A percentile compares a stretch with the other conserved stretches of the same genome.
These are phyloP conservation scores for Epinephelus coioides DNA, from an alignment of 2,797 vertebrate species.

Conservation along the genomic window DNA sequence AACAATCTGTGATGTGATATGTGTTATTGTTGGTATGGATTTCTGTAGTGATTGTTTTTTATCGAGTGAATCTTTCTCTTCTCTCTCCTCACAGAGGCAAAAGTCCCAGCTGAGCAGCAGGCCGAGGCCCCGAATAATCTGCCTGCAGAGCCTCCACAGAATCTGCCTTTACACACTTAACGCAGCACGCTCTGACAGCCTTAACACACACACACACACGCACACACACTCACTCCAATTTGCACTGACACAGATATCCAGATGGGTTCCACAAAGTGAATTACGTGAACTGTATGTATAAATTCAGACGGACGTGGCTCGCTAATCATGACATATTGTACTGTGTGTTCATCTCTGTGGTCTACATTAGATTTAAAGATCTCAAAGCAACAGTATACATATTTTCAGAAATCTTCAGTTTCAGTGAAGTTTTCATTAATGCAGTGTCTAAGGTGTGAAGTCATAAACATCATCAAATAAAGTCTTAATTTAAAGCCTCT, in stretches of 20 bases:
- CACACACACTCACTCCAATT: conserved; percentile 16
- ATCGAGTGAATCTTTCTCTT: neutral
- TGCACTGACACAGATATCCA: conserved; percentile 66
- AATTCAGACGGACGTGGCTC: conserved; percentile 23
- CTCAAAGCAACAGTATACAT: conserved; percentile 34
- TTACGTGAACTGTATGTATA: conserved; percentile 34
- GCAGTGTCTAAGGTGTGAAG: conserved; percentile 29
- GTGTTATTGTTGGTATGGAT: neutral
- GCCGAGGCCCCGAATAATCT: conserved; percentile 73
- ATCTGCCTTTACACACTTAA: conserved; percentile 81
- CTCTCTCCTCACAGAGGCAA: conserved; percentile 67
- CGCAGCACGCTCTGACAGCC: conserved; percentile 1
- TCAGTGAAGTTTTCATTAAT: conserved; percentile 48
- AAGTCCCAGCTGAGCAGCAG: conserved; percentile 72
- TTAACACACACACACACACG: conserved; percentile 42
- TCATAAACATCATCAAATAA: conserved; percentile 58
- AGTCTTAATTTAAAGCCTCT: conserved; percentile 58
- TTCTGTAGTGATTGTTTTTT: neutral
- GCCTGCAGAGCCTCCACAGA: conserved; percentile 85
- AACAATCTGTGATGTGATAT: neutral
- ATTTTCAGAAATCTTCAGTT: conserved; percentile 46
- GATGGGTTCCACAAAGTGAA: conserved; percentile 41
- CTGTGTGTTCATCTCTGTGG: conserved; percentile 68
- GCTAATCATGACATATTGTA: conserved; percentile 44
- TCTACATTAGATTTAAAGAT: conserved; percentile 65